Conservation (phyloP, 2,888 invertebrate species). For the Ophion ventricosus region DNA sequence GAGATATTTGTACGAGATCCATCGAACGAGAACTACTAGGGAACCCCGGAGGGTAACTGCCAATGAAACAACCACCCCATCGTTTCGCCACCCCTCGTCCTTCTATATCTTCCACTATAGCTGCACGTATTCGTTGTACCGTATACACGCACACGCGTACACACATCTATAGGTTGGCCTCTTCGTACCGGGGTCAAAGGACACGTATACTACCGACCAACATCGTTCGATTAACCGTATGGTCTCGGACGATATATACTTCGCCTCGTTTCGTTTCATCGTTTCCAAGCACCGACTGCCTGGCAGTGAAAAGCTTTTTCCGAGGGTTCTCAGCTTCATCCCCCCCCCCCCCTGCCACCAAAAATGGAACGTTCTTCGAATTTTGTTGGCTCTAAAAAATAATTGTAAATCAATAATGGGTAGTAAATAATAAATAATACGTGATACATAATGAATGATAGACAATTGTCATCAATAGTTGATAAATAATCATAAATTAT, state of each 20-base stretch:
- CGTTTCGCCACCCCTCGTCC: constrained; percentile 70
- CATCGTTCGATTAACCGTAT: constrained; percentile 78
- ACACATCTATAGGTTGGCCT: background rate
- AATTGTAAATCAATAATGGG: background rate
- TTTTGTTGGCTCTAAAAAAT: background rate
- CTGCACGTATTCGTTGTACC: background rate
- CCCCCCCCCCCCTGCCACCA: too few species aligned
- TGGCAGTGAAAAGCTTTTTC: constrained; percentile 61
- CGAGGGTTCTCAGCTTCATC: constrained; percentile 72
- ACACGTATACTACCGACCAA: constrained; percentile 48
- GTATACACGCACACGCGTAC: background rate
- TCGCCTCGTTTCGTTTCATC: constrained; percentile 63
- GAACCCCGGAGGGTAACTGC: constrained; percentile 72
- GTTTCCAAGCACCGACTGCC: constrained; percentile 48
- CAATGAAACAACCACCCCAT: constrained; percentile 75
- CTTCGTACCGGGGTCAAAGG: constrained; percentile 68
- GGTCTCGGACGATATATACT: constrained; percentile 47
- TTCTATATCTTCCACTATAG: constrained; percentile 19
- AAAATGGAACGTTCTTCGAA: background rate
- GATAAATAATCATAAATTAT: too few species aligned
- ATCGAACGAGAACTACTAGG: constrained; percentile 71
- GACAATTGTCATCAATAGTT: too few species aligned
- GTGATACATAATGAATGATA: too few species aligned
- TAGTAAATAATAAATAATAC: too few species aligned
- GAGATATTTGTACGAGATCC: constrained; percentile 69